These are phyloP conservation scores for Prunella himalayana DNA, from an alignment of 2,113 vertebrate genomes.

Conservation along the genomic window DNA sequence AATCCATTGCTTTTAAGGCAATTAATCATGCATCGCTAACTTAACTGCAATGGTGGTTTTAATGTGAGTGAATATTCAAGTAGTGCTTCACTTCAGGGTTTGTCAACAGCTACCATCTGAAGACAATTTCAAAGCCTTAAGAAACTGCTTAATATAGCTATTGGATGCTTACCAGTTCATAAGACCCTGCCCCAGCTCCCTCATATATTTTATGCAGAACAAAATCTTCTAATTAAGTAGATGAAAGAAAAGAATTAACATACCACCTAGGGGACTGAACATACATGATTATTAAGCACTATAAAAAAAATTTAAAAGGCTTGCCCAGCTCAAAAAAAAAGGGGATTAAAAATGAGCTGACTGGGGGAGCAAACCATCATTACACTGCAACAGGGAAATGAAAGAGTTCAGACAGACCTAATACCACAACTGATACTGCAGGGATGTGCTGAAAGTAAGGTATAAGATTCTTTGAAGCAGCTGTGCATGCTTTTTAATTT, in stretches of 20 bases:
- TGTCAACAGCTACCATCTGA: constrained; percentile 41
- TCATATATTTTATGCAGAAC: constrained; percentile 34
- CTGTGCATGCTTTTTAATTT: background rate
- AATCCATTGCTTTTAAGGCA: constrained; percentile 53
- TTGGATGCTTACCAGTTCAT: constrained; percentile 40
- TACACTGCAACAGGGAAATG: background rate
- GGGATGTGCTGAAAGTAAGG: background rate
- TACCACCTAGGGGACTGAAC: constrained; percentile 46
- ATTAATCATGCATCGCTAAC: constrained; percentile 26
- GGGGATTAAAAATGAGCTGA: background rate
- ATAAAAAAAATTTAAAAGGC: constrained; percentile 1
- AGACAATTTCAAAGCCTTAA: constrained; percentile 31
- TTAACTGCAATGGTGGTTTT: background rate
- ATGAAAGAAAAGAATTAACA: constrained; percentile 49
- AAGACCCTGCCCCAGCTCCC: constrained; percentile 28
- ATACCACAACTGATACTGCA: background rate
- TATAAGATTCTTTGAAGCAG: background rate
- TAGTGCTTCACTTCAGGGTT: background rate
- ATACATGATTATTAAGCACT: constrained; percentile 39
- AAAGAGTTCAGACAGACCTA: background rate
- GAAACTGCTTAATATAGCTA: constrained; percentile 40
- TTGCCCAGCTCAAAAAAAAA: background rate
- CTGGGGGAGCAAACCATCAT: background rate
- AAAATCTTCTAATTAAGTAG: constrained; percentile 59
- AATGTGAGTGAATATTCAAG: constrained; percentile 57